Evolutionary conservation across 1,140 invertebrate species (phyloP), one percentile per base, ranked within the genome.

Genomic region (Cotesia typhae): DNA sequence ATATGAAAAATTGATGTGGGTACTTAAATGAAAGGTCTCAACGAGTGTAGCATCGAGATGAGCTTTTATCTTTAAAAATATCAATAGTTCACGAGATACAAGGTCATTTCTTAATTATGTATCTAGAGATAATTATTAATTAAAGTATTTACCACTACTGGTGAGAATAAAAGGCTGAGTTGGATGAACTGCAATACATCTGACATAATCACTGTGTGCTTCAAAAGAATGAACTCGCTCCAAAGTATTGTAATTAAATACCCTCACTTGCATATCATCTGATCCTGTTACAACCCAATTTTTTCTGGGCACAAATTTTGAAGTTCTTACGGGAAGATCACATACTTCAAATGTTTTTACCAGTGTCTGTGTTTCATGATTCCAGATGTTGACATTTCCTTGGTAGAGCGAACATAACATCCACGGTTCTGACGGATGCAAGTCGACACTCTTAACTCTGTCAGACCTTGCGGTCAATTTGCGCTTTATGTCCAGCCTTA

Each of bases 361-460:
- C 20, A 96, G 85, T 79, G 92, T 92, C 85, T 98, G 96, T 63
- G 92, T 95, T 84, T 99, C 98, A 89, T 97, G 93, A 85, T 99
- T 99, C 97, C 98, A 99, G 80, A 99, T 95, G 88, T 99, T 98
- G 73, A 99, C 97, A 87, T 99, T 96, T 75, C 98, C 98, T 88
- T 97, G 98, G 89, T 99, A 99, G 3, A 99, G 89, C 35, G 97
- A 97, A 74, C 96, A 97, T 37, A 99, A 89, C 91, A 99, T 96
- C 98, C 98, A 99, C 79, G 96, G 97, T 82, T 99, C 98, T 14
- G 93, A 91, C 7, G 98, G 97, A 88, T 99, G 98, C 70, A 99
- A 90, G 87, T 99, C 98, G 0, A 98, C 95, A 83, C 94, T 96
- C 89, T 99, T 99, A 5, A 99, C 98, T 75, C 98, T 91, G 86